Evolutionary conservation across 2,888 invertebrate genomes (phyloP), one percentile per base, ranked within the genome.

Genomic region (Tenthredo distinguenda): DNA sequence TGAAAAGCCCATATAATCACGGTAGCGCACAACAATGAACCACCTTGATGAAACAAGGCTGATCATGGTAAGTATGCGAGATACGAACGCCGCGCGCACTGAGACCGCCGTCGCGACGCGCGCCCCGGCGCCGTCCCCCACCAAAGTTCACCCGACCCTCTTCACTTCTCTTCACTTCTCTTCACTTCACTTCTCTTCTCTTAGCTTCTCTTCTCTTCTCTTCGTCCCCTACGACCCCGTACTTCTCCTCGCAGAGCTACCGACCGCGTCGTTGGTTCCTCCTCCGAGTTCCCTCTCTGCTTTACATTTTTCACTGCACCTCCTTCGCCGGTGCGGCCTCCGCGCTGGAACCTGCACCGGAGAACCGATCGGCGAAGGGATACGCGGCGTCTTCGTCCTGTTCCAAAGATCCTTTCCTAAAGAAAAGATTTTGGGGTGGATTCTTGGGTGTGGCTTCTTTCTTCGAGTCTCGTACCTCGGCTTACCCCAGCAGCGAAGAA

Each of bases 11-110:
- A 40, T 43, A 40, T 50, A 77, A 77, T 77, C 47, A 55, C 77
- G 31, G 77, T 77, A 77, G 50, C 65, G 62, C 12, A 21, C 83
- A 83, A 68, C 83, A 68, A 65, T 68, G 74, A 72, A 37, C 55
- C 72, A 88, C 89, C 88, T 91, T 90, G 90, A 89, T 89, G 88
- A 92, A 91, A 90, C 89, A 90, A 86, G 88, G 87, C 90, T 91
- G 58, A 65, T 71, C 91, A 89, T 91, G 89, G 87, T 89, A 87
- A 86, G 87, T 85, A 88, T 87, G 84, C 87, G 84, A 84, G 84
- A 71, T 86, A 82, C 88, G 88, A 90, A 90, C 89, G 84, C 82
- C 76, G 50, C 84, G 87, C 76, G 90, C 90, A 90, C 90, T 90
- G 90, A 90, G 87, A 86, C 88, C 72, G 71, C 34, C 71, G 62